Conservation (phyloP, 2,888 invertebrate species). For the Caenorhabditis sulstoni region DNA sequence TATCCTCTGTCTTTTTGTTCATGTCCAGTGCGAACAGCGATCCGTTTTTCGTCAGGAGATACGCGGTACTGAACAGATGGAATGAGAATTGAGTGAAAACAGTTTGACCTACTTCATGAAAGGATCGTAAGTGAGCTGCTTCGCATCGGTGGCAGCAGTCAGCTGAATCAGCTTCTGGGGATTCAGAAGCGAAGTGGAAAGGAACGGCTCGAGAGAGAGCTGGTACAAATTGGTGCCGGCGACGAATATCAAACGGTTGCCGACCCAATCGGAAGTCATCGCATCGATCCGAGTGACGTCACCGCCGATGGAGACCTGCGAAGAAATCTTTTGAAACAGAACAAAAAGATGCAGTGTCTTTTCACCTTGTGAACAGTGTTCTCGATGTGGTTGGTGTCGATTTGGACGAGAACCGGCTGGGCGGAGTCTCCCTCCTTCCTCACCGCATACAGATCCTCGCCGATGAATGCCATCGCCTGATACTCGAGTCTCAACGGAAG, state of each 20-base stretch:
- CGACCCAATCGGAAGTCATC: conserved; percentile 80
- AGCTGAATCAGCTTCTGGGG: conserved; percentile 75
- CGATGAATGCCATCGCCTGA: conserved; percentile 77
- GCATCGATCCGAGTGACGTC: conserved; percentile 75
- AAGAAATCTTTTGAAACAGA: too few species aligned
- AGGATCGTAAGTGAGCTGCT: conserved; percentile 80
- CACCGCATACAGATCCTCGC: conserved; percentile 77
- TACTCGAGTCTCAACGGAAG: conserved; percentile 66
- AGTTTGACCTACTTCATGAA: conserved; percentile 75
- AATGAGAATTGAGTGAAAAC: too few species aligned
- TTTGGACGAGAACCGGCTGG: conserved; percentile 75
- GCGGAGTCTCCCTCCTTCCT: conserved; percentile 76
- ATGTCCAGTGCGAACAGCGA: conserved; percentile 77
- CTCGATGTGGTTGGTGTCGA: conserved; percentile 74
- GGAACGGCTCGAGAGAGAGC: conserved; percentile 75
- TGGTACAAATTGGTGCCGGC: conserved; percentile 66
- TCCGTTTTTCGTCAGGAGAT: conserved; percentile 78
- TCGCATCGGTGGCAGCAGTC: conserved; percentile 78
- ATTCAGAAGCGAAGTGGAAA: conserved; percentile 71
- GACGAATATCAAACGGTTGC: conserved; percentile 76
- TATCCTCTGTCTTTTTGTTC: conserved; percentile 72
- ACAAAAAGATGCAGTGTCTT: too few species aligned
- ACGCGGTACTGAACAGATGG: conserved; percentile 79
- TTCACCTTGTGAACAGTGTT: conserved; percentile 70
- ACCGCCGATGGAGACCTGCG: conserved; percentile 72